Percentiles rank a stretch among this genome's conserved stretches.
Conservation (phyloP, 2,113 vertebrate genomes). For the Forbesichthys agassizii region DNA sequence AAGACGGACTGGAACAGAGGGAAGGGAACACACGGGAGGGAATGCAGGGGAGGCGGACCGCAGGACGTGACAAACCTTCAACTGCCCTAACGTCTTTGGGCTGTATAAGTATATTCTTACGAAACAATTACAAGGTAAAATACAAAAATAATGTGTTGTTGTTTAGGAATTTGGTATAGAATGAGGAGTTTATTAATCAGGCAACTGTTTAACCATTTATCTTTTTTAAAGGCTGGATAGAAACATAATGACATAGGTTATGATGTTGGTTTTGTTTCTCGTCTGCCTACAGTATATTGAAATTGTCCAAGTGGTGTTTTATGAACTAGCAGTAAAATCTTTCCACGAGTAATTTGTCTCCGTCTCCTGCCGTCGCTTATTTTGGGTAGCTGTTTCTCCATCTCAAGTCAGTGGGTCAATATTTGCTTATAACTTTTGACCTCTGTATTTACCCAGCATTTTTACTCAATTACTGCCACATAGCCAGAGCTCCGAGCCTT, state of each 20-base stretch:
- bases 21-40: no score
- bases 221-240: not conserved
- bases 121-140: no score
- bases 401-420: conserved; percentile 69
- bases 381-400: conserved; percentile 58
- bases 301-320: conserved; percentile 19
- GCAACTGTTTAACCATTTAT: not conserved
- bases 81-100: no score
- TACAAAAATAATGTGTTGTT: no score
- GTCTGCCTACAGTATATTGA: conserved; percentile 21
- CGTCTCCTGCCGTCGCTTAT: conserved; percentile 13
- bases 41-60: no score
- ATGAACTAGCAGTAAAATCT: conserved; percentile 28
- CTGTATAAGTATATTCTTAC: no score
- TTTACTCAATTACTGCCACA: conserved; percentile 45
- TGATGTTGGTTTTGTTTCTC: not conserved
- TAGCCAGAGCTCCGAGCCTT: not conserved
- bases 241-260: no score
- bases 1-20: no score
- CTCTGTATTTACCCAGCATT: conserved; percentile 64
- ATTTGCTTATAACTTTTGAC: conserved; percentile 73
- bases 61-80: no score
- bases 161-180: no score
- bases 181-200: no score
- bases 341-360: conserved; percentile 25